These are phyloP conservation scores for Limonius californicus DNA, from an alignment of 1,140 invertebrate genomes.

Conservation along the genomic window DNA sequence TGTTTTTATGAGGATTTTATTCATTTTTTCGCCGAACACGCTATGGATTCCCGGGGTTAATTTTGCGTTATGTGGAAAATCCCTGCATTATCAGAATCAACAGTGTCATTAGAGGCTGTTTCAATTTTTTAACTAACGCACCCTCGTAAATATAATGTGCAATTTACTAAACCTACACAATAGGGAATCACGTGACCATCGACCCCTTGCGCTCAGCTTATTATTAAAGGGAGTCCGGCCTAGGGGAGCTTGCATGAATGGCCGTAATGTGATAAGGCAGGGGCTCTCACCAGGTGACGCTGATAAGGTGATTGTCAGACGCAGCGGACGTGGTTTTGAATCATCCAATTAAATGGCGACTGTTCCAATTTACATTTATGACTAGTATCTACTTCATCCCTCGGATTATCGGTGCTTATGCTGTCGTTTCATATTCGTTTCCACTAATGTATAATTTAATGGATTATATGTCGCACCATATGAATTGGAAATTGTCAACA, in stretches of 20 bases:
- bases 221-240: slow-evolving; percentile 5
- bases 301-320: slow-evolving; percentile 15
- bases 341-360: slow-evolving; percentile 12
- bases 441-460: background rate
- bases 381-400: background rate
- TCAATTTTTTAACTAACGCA: background rate
- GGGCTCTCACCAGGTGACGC: slow-evolving; percentile 2
- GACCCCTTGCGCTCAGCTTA: background rate
- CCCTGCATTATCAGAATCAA: background rate
- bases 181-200: background rate
- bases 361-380: slow-evolving; percentile 1
- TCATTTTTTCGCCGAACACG: no score
- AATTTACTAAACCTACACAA: background rate
- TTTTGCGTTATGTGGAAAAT: background rate
- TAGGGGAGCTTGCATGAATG: slow-evolving; percentile 1
- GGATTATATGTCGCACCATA: background rate
- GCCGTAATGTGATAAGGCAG: slow-evolving; percentile 12
- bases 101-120: background rate
- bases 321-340: slow-evolving; percentile 5
- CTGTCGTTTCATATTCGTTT: background rate
- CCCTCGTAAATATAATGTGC: background rate
- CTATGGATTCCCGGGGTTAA: background rate
- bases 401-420: background rate
- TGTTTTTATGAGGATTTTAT: background rate
- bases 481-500: background rate